phyloP scores from a whole-genome alignment of 2,113 vertebrate species.

The Mirounga angustirostris region DNA sequence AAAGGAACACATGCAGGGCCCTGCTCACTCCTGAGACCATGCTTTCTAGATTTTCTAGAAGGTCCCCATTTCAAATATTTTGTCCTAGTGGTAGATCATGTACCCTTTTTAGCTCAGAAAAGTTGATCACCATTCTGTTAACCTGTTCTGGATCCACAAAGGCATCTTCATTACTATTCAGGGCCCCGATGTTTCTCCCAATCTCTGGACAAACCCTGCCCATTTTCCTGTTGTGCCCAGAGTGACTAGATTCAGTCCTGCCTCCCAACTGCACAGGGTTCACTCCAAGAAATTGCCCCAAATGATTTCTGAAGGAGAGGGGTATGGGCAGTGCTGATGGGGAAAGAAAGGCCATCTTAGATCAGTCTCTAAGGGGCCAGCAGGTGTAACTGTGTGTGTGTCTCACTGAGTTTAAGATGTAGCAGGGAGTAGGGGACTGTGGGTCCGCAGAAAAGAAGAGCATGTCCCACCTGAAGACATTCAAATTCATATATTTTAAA shows the following conservation, averaged over 20 bases:
- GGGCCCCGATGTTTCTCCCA: neutral
- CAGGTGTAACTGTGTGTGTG: neutral
- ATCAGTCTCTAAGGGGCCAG: neutral
- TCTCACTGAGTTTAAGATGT: neutral
- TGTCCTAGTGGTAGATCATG: neutral
- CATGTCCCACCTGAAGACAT: neutral
- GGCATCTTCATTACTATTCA: neutral
- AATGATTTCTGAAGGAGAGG: slow-evolving; percentile 14
- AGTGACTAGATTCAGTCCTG: neutral
- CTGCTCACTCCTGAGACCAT: neutral
- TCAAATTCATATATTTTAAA: neutral
- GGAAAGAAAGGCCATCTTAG: neutral
- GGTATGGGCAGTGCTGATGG: neutral
- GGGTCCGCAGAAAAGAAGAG: neutral
- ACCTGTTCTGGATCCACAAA: neutral
- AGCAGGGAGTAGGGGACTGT: neutral
- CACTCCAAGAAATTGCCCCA: neutral
- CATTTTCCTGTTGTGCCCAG: neutral
- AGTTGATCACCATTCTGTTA: neutral
- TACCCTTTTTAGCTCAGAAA: neutral
- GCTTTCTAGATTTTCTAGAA: slow-evolving; percentile 53
- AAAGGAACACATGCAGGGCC: neutral
- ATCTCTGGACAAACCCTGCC: neutral
- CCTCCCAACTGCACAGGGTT: neutral
- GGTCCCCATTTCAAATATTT: slow-evolving; percentile 3